A percentile compares a stretch with the other conserved stretches of the same genome.
Conservation (phyloP, 2,113 vertebrate species). For the Nymphicus hollandicus region DNA sequence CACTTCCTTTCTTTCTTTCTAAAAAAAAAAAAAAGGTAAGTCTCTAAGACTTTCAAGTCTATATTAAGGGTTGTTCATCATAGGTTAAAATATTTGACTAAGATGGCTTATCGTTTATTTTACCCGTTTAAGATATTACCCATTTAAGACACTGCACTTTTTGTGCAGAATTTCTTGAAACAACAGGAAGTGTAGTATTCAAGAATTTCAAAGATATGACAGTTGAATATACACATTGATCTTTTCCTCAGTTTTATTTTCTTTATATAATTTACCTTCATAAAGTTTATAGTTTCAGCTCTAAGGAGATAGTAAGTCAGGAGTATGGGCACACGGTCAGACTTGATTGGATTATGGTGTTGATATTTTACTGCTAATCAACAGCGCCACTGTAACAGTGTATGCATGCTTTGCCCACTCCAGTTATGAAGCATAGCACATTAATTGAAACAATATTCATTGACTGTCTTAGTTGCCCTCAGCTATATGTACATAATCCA, state of each 20-base stretch:
- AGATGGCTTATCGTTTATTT: background rate
- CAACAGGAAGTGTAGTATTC: background rate
- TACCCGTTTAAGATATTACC: background rate
- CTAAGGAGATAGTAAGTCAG: background rate
- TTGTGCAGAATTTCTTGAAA: background rate
- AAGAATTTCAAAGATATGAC: background rate
- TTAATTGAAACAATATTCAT: background rate
- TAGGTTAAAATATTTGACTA: background rate
- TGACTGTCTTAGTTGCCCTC: background rate
- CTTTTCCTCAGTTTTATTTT: background rate
- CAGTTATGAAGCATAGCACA: fast-evolving
- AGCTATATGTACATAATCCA: background rate
- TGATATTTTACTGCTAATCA: background rate
- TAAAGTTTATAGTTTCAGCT: background rate
- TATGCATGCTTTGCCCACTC: background rate
- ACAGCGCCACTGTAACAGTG: background rate
- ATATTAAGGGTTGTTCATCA: background rate
- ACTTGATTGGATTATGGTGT: background rate
- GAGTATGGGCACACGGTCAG: background rate
- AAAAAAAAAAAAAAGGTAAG: background rate
- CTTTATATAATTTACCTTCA: background rate
- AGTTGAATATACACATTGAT: background rate
- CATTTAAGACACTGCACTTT: background rate
- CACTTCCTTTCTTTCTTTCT: background rate
- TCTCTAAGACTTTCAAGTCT: background rate